Conservation (phyloP, 2,888 invertebrate genomes). For the Drosophila mercatorum region DNA sequence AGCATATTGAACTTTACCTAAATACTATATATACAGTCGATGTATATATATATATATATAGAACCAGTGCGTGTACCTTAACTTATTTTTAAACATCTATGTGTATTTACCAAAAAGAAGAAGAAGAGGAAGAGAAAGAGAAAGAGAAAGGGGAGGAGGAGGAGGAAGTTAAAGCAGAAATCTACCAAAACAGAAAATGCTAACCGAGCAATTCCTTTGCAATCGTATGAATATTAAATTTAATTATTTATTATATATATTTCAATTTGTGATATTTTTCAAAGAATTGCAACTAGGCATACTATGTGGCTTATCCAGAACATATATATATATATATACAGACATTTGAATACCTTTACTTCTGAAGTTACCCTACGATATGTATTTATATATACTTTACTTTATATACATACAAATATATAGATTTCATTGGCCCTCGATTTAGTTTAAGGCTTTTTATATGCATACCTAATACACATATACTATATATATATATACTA, state of each 20-base stretch:
- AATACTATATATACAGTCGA: conserved; percentile 15
- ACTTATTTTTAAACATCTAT: conserved; percentile 51
- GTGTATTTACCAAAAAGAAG: conserved; percentile 52
- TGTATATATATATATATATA: conserved; percentile 27
- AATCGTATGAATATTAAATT: conserved; percentile 57
- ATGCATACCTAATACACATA: conserved; percentile 35
- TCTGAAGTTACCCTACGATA: conserved; percentile 52
- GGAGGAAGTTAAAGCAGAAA: neutral
- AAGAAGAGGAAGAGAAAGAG: neutral
- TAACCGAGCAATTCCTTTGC: conserved; percentile 65
- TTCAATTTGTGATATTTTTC: conserved; percentile 79
- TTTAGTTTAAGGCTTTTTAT: conserved; percentile 66
- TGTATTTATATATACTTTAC: conserved; percentile 45
- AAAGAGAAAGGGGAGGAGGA: neutral
- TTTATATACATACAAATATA: conserved; percentile 28
- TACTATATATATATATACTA: conserved; percentile 5
- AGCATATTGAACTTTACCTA: conserved; percentile 54
- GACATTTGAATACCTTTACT: conserved; percentile 43
- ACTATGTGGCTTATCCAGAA: conserved; percentile 77
- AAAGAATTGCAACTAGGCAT: conserved; percentile 76
- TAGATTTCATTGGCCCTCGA: conserved; percentile 59
- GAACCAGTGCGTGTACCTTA: conserved; percentile 70
- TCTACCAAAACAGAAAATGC: conserved; percentile 39
- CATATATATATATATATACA: conserved; percentile 28
- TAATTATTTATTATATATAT: conserved; percentile 77